These are phyloP conservation scores for Corythucha ciliata DNA, from an alignment of 2,888 invertebrate genomes.

Conservation along the genomic window DNA sequence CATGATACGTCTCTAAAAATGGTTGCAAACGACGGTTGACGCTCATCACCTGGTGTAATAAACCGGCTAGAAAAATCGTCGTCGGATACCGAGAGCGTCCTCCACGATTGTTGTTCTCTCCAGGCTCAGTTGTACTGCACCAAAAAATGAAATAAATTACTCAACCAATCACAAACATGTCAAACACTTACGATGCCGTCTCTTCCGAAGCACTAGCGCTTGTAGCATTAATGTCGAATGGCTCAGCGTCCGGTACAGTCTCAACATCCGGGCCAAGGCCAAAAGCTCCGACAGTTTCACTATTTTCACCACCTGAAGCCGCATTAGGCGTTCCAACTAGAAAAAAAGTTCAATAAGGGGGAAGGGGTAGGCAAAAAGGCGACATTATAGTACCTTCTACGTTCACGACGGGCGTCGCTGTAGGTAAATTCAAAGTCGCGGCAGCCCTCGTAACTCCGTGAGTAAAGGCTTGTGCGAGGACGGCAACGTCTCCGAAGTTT, in stretches of 20 bases:
- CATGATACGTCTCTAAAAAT: constrained; percentile 53
- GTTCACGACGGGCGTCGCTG: constrained; percentile 21
- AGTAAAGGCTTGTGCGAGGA: constrained; percentile 38
- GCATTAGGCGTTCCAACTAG: too few species aligned
- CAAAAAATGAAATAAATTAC: too few species aligned
- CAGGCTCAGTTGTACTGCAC: constrained; percentile 14
- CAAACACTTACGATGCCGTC: too few species aligned
- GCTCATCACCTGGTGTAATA: constrained; percentile 47
- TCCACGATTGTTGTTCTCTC: constrained; percentile 16
- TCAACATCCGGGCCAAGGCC: too few species aligned
- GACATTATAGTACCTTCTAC: constrained; percentile 28
- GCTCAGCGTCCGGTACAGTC: too few species aligned
- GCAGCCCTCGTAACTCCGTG: constrained; percentile 31
- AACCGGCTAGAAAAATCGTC: constrained; percentile 32
- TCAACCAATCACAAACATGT: too few species aligned
- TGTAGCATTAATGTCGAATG: too few species aligned
- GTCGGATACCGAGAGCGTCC: constrained; percentile 25
- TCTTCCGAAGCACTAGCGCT: too few species aligned
- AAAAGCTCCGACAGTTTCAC: too few species aligned
- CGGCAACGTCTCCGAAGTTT: constrained; percentile 35
- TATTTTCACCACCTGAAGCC: too few species aligned
- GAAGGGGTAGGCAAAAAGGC: neutral
- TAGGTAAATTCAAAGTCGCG: constrained; percentile 3
- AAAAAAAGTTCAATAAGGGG: neutral
- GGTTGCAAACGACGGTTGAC: constrained; percentile 55